Evolutionary conservation across 2,888 invertebrate genomes (phyloP).

Genomic region (Rhagonycha fulva): DNA sequence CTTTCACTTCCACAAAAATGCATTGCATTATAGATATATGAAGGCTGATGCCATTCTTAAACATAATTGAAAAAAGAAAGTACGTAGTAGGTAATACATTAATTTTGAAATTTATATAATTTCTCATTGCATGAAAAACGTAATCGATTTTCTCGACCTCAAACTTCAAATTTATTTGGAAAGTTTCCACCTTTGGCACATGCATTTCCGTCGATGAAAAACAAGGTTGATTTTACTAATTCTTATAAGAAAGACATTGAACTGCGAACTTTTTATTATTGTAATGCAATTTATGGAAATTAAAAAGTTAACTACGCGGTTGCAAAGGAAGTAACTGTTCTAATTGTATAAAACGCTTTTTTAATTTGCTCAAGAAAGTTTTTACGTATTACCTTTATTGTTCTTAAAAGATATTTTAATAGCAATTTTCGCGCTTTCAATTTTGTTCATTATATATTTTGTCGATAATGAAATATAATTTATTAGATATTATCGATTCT

Average conservation of each 20-base stretch:
- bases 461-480: neutral
- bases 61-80: neutral
- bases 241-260: neutral
- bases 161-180: neutral
- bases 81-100: neutral
- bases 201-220: neutral
- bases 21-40: neutral
- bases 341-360: neutral
- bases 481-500: neutral
- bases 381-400: neutral
- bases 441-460: too few species aligned
- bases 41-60: neutral
- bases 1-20: neutral
- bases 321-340: neutral
- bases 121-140: neutral
- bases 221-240: neutral
- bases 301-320: neutral
- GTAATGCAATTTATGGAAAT: neutral
- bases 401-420: neutral
- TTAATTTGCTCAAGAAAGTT: neutral
- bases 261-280: neutral
- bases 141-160: neutral
- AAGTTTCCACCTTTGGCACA: neutral
- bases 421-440: too few species aligned
- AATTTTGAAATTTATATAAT: neutral